Conservation (phyloP, 2,888 invertebrate species). For the Ryuthela nishihirai region DNA sequence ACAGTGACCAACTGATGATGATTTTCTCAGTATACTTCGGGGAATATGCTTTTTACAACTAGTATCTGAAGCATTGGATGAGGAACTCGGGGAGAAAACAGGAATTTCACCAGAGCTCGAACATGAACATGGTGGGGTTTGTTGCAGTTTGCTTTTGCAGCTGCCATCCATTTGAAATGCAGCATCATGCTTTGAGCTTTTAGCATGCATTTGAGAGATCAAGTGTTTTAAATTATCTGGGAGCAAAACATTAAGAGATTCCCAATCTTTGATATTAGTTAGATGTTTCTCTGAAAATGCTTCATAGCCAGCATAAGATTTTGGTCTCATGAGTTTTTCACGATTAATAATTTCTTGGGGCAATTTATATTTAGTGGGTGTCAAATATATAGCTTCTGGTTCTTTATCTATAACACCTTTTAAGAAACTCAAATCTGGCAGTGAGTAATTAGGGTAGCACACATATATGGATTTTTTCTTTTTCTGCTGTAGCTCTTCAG, state of each 20-base stretch:
- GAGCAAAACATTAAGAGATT: constrained; percentile 79
- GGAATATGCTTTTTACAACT: constrained; percentile 60
- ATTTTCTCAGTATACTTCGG: constrained; percentile 66
- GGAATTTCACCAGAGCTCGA: constrained; percentile 43
- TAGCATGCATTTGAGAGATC: constrained; percentile 26
- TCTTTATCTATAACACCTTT: constrained; percentile 48
- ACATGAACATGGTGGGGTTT: constrained; percentile 14
- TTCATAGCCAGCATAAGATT: constrained; percentile 78
- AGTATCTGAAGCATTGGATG: constrained; percentile 59
- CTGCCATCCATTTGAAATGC: constrained; percentile 10
- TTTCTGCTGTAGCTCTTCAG: too few species aligned
- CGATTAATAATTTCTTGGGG: constrained; percentile 26
- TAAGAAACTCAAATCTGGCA: constrained; percentile 83
- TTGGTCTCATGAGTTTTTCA: constrained; percentile 55
- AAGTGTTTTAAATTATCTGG: constrained; percentile 63
- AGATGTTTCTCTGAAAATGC: constrained; percentile 73
- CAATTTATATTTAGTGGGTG: constrained; percentile 39
- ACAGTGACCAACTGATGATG: constrained; percentile 45
- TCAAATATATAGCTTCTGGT: constrained; percentile 37
- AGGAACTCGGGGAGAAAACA: constrained; percentile 64
- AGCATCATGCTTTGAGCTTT: constrained; percentile 16
- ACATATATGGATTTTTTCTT: constrained; percentile 67
- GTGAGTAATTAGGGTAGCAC: constrained; percentile 82
- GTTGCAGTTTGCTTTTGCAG: constrained; percentile 20
- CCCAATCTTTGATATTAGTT: constrained; percentile 87